Base-by-base conservation (phyloP, 1,140 invertebrate species). In the Pseudomyrmex dendroicus region DNA sequence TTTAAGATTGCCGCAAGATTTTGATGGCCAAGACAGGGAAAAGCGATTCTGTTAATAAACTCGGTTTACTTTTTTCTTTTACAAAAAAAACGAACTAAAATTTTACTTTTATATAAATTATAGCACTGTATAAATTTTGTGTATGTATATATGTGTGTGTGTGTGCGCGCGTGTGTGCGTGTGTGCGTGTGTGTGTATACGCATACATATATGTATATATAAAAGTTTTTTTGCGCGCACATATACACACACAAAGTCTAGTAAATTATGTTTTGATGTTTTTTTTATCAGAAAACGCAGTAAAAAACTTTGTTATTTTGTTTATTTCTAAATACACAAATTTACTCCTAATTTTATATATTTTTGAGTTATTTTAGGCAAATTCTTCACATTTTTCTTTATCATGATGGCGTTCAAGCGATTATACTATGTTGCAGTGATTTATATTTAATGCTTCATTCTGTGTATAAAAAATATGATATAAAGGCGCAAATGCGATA, bases 391-490 rank as follows among this genome's bases (percentile, higher is more conserved):
- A n/a, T n/a, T n/a, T n/a, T n/a, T 25, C 4, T 52, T 52, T 52
- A 12, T 22, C 62, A 25, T 25, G 5, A 13, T 8, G 66, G 66
- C 8, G 67, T 74, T 88, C 82, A 74, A 84, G 86, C 76, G 59
- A 84, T 2, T 86, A 73, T 84, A 72, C 76, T 25, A 72, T 57
- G 63, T 73, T 77, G 62, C 2, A 46, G 46, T 80, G 70, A 85
- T 86, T 84, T 86, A 59, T 84, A 86, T 82, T 86, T 82, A 84
- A 73, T 46, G 46, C 62, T 83, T 86, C 68, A 74, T 13, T 52
- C 50, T 83, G 66, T 89, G 87, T 89, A 90, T 86, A 88, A 89
- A 89, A 59, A 86, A 15, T 56, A 22, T 1, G 63, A 44, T n/a
- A 35, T 3, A n/a, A 72, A 8, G n/a, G 20, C 52, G 17, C 13